Evolutionary conservation across 2,113 vertebrate species (phyloP).

Genomic region (Martes martes): DNA sequence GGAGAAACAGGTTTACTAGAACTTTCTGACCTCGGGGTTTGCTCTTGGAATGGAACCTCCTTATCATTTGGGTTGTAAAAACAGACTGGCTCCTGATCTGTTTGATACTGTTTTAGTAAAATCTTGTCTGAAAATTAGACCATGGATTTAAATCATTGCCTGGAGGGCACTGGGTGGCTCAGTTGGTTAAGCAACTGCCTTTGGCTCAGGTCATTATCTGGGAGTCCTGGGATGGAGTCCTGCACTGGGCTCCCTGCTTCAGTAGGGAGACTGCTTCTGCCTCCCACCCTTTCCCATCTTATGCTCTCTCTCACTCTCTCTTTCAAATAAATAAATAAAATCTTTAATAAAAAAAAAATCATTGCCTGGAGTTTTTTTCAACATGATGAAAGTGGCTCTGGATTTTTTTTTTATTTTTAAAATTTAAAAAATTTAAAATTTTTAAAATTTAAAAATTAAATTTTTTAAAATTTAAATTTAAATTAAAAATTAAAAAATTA

Average conservation of each 20-base stretch:
- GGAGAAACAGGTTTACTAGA: background rate
- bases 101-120: constrained; percentile 45
- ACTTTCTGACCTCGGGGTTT: constrained; percentile 23
- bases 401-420: background rate
- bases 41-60: background rate
- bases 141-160: background rate
- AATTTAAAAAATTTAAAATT: no score
- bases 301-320: no score
- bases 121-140: constrained; percentile 6
- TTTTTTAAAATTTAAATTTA: no score
- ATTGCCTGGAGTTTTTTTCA: background rate
- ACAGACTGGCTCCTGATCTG: background rate
- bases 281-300: no score
- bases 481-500: no score
- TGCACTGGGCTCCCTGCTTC: no score
- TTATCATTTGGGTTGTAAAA: constrained; percentile 50
- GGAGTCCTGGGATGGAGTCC: no score
- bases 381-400: background rate
- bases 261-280: no score
- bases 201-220: no score
- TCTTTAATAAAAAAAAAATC: background rate
- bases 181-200: no score
- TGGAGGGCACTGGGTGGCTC: background rate
- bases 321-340: no score
- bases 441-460: no score